A percentile compares a stretch with the other conserved stretches of the same genome.
phyloP scores from a whole-genome alignment of 2,113 vertebrate species.

The Bufo bufo region DNA sequence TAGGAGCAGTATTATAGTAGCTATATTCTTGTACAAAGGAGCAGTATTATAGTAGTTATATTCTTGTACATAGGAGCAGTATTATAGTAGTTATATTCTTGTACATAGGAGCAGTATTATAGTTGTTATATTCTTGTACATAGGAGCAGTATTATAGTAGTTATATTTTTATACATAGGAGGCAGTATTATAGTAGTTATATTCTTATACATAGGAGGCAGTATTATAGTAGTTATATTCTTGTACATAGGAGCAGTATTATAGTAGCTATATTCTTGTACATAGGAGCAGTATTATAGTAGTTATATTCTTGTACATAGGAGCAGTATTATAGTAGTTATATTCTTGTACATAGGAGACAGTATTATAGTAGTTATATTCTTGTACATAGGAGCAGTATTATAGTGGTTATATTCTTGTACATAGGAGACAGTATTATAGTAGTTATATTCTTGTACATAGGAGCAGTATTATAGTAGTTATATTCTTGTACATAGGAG shows the following conservation, averaged over 20 bases:
- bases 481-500: neutral
- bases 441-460: neutral
- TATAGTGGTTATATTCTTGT: slow-evolving; percentile 14
- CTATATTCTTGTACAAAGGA: neutral
- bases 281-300: neutral
- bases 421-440: slow-evolving; percentile 7
- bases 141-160: slow-evolving; percentile 17
- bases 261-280: slow-evolving; percentile 8
- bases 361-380: slow-evolving; percentile 7
- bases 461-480: slow-evolving; percentile 1
- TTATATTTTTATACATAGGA: neutral
- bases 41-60: slow-evolving; percentile 15
- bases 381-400: slow-evolving; percentile 4
- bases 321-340: slow-evolving; percentile 21
- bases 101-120: neutral
- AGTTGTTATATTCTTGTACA: slow-evolving; percentile 6
- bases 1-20: neutral
- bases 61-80: slow-evolving; percentile 7
- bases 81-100: slow-evolving; percentile 13
- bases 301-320: slow-evolving; percentile 12
- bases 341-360: neutral
- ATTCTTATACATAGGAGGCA: neutral
- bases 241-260: neutral
- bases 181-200: slow-evolving; percentile 6
- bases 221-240: slow-evolving; percentile 23